Base-by-base conservation (phyloP, 2,888 invertebrate species). In the Caenorhabditis sulstoni region DNA sequence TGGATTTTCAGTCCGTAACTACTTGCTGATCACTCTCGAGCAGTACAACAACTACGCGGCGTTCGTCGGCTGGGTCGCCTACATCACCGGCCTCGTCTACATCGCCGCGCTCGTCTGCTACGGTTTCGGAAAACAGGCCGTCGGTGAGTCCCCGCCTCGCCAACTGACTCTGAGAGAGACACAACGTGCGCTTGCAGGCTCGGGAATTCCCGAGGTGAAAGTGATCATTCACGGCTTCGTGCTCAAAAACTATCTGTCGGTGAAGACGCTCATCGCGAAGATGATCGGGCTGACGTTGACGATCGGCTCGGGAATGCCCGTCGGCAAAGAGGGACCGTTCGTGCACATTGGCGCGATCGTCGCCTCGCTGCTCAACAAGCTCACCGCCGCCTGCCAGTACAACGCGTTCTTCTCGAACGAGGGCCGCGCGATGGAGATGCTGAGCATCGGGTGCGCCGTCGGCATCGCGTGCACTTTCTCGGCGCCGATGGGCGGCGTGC, bases 141-240 rank as follows among this genome's bases (percentile, higher is more conserved):
- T 97, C 91, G 97, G 96, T 95, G 91, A 53, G 79, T 65, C 1
- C 3, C 29, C 9, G 7, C 20, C 23, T 14, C 22, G 59, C 14
- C 35, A 39, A 11, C 5, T 4, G 9, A 57, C n/a, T 14, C 18
- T 47, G 1, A 23, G 29, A 41, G n/a, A n/a, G n/a, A n/a, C n/a
- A n/a, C 9, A 1, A 9, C 16, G 1, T 12, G 0, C 11, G 3
- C 18, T 14, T 62, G 18, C 37, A 86, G 96, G 97, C 86, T 97
- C 97, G 64, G 97, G 97, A 77, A 97, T 98, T 89, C 98, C 97
- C 55, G 98, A 98, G 92, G 97, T 98, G 96, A 98, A 98, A 93
- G 97, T 97, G 1, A 97, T 97, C 82, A 88, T 92, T 45, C 93
- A 97, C 85, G 98, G 98, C 47, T 97, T 98, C 7, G 95, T 96